Conservation (phyloP, 2,113 vertebrate genomes). For the Bothrops jararaca region DNA sequence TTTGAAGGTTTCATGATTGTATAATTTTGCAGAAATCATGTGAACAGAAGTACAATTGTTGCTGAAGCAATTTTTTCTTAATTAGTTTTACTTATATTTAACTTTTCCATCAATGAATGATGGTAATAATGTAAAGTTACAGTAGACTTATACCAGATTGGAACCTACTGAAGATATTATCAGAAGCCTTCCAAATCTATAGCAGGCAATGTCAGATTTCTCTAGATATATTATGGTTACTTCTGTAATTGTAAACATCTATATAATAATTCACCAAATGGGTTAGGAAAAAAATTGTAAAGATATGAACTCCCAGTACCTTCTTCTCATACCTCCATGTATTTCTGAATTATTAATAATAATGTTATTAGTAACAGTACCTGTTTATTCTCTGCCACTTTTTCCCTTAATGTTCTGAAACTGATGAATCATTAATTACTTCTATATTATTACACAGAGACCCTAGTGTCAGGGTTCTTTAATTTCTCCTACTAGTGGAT, state of each 20-base stretch:
- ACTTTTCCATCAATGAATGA: too few relatives aligned
- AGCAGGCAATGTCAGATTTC: background rate
- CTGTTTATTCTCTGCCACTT: constrained; percentile 1
- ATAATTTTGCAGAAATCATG: background rate
- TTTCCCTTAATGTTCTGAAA: constrained; percentile 8
- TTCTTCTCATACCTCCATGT: background rate
- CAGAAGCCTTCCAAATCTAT: background rate
- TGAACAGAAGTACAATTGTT: background rate
- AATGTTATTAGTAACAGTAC: background rate
- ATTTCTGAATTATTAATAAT: constrained; percentile 9
- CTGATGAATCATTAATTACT: constrained; percentile 25
- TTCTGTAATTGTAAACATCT: background rate
- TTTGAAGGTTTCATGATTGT: background rate
- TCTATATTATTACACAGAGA: constrained; percentile 24
- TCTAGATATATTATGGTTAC: background rate
- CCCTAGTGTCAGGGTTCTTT: constrained; percentile 30
- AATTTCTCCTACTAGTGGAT: constrained; percentile 25
- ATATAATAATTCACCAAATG: background rate
- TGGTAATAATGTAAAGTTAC: background rate
- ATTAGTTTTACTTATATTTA: background rate
- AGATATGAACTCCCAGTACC: background rate
- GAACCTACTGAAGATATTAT: background rate
- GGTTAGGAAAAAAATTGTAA: background rate
- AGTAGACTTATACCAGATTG: too few relatives aligned
- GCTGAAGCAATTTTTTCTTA: background rate